Conservation (phyloP, 1,140 invertebrate species). For the Saccostrea glomerata region DNA sequence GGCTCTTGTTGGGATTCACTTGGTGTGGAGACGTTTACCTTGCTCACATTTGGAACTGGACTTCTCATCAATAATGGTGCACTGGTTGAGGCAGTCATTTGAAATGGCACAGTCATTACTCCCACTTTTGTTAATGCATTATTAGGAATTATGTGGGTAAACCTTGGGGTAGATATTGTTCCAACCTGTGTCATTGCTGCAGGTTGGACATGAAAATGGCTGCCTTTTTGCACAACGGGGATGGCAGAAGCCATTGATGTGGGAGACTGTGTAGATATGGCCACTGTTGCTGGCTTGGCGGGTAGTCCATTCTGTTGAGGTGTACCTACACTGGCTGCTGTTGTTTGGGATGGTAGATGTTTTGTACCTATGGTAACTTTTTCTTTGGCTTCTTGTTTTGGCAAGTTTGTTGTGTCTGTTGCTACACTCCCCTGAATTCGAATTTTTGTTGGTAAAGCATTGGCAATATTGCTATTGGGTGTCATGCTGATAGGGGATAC, state of each 20-base stretch:
- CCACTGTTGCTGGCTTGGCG: background rate
- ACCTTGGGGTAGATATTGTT: background rate
- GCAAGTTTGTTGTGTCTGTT: conserved; percentile 29
- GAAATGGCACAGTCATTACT: conserved; percentile 16
- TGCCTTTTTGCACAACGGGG: conserved; percentile 12
- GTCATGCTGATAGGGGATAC: conserved; percentile 17
- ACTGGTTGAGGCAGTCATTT: conserved; percentile 25
- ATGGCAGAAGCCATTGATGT: background rate
- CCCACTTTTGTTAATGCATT: conserved; percentile 29
- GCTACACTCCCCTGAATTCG: conserved; percentile 39
- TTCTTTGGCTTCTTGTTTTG: conserved; percentile 17
- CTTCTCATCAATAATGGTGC: background rate
- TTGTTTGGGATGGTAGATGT: conserved; percentile 19
- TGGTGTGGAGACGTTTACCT: conserved; percentile 39
- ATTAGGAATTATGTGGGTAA: background rate
- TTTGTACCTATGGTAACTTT: background rate
- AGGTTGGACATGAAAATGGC: conserved; percentile 14
- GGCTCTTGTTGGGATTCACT: background rate
- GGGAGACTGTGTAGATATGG: background rate
- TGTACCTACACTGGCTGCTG: background rate
- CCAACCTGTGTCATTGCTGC: background rate
- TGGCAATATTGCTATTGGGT: conserved; percentile 2
- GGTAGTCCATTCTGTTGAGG: conserved; percentile 5
- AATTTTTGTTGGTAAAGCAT: conserved; percentile 38
- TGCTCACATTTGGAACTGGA: conserved; percentile 48